These are phyloP conservation scores for Diorhabda sublineata DNA, from an alignment of 1,140 invertebrate genomes.

Conservation along the genomic window DNA sequence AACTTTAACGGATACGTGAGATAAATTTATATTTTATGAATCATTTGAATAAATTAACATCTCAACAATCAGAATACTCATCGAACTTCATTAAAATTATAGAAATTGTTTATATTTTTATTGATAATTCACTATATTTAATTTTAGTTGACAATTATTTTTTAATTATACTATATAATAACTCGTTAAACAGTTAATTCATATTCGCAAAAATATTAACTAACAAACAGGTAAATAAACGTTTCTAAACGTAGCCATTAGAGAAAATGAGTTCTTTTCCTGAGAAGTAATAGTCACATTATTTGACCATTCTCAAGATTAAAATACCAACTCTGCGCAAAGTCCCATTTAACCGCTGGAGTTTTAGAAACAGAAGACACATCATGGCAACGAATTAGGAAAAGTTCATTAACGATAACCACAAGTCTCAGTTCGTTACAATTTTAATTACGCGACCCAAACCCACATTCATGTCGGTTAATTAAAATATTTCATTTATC, in stretches of 20 bases:
- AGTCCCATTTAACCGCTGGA: not conserved
- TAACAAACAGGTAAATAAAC: not conserved
- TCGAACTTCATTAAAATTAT: too few species aligned
- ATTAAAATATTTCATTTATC: constrained; percentile 13
- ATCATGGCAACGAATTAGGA: not conserved
- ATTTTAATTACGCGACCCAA: constrained; percentile 9
- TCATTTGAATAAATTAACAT: too few species aligned
- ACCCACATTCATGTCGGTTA: not conserved
- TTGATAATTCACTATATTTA: too few species aligned
- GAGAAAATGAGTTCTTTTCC: not conserved
- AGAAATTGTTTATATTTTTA: too few species aligned
- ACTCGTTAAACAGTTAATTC: too few species aligned
- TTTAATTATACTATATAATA: too few species aligned
- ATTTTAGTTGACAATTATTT: too few species aligned
- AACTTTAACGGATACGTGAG: too few species aligned
- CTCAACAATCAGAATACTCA: too few species aligned
- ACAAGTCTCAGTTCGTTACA: constrained; percentile 5
- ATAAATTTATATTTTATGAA: too few species aligned
- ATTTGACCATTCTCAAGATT: not conserved
- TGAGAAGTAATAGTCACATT: not conserved
- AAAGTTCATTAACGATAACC: constrained; percentile 9
- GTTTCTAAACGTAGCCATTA: not conserved
- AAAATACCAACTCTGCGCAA: not conserved
- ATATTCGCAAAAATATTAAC: too few species aligned
- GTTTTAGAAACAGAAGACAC: not conserved